Evolutionary conservation across 2,888 invertebrate genomes (phyloP).

Genomic region (Lamellibrachia columna): DNA sequence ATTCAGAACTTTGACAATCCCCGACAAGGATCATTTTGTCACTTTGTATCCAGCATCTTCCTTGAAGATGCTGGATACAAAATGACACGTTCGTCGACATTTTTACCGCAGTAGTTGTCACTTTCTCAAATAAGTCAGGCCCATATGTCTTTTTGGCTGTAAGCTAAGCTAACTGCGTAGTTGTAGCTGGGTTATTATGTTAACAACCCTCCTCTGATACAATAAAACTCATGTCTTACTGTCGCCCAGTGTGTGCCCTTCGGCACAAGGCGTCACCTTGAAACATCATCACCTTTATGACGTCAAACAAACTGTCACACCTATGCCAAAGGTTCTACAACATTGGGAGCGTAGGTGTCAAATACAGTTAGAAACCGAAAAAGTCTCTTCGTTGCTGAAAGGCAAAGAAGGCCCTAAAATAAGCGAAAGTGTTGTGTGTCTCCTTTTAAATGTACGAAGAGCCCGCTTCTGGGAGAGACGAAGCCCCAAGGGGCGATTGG

Average conservation of each 20-base stretch:
- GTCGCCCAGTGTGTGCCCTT: not conserved
- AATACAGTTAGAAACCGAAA: not conserved
- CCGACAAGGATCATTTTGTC: not conserved
- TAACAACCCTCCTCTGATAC: not conserved
- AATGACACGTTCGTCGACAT: not conserved
- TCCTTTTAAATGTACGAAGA: not conserved
- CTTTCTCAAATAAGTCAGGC: not conserved
- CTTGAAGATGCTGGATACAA: not conserved
- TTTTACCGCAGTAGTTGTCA: not conserved
- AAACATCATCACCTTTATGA: not conserved
- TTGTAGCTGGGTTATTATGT: not conserved
- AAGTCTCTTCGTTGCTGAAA: not conserved
- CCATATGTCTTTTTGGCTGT: not conserved
- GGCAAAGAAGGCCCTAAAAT: not conserved
- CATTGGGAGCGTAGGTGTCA: not conserved
- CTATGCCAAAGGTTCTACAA: not conserved
- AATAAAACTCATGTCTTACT: not conserved
- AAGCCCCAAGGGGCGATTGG: not conserved
- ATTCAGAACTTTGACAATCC: not conserved
- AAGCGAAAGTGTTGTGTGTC: not conserved
- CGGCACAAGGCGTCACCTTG: conserved; percentile 12
- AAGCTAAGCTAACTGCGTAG: not conserved
- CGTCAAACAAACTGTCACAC: not conserved
- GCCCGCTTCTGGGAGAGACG: not conserved
- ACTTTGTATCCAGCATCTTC: not conserved